phyloP scores from a whole-genome alignment of 2,888 invertebrate genomes.

The Drosophila neotestacea region DNA sequence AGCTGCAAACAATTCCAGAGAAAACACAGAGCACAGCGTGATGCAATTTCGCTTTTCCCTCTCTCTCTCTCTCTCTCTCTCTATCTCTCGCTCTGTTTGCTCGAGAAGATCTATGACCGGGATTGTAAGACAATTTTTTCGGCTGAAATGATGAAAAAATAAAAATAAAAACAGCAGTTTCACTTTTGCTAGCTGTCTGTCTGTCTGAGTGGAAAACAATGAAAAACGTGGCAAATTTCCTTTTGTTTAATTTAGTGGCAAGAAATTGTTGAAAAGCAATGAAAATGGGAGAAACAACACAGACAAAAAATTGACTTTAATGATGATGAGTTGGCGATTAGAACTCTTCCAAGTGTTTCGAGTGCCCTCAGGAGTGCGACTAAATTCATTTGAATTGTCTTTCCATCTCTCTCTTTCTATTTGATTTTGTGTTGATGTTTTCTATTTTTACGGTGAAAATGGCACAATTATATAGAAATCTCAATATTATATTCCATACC shows the following conservation, averaged over 20 bases:
- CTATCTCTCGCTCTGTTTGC: not conserved
- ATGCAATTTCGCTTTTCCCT: conserved; percentile 70
- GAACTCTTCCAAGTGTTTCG: conserved; percentile 55
- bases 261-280: conserved; percentile 64
- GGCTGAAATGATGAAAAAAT: conserved; percentile 47
- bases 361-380: conserved; percentile 56
- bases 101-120: conserved; percentile 21
- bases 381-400: conserved; percentile 72
- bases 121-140: conserved; percentile 52
- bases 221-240: conserved; percentile 82
- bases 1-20: conserved; percentile 78
- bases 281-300: conserved; percentile 43
- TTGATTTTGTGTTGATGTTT: conserved; percentile 24
- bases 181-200: conserved; percentile 60
- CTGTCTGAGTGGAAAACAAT: conserved; percentile 67
- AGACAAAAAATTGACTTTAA: conserved; percentile 80
- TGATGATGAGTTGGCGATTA: conserved; percentile 84
- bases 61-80: conserved; percentile 4
- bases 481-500: conserved; percentile 19
- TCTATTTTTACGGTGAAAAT: conserved; percentile 63
- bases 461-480: conserved; percentile 70
- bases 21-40: conserved; percentile 77
- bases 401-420: conserved; percentile 9
- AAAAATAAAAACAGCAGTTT: conserved; percentile 62
- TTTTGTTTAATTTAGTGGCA: conserved; percentile 75